Evolutionary conservation across 2,797 vertebrate genomes (phyloP).

Genomic region (Rhinichthys osculus): DNA sequence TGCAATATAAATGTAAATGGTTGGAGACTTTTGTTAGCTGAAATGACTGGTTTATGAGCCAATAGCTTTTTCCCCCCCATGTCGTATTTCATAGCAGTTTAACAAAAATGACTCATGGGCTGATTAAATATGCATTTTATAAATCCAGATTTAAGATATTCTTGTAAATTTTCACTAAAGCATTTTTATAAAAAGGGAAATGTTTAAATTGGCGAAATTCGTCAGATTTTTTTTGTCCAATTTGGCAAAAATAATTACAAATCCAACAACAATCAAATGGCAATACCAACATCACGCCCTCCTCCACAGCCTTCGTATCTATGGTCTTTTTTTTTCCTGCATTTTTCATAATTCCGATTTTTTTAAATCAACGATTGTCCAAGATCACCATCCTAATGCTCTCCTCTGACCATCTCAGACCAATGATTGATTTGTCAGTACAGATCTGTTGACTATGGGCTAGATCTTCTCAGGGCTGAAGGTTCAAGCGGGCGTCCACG

Average conservation of each 20-base stretch:
- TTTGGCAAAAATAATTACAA: background rate
- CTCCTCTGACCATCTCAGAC: background rate
- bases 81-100: background rate
- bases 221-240: background rate
- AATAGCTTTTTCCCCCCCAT: background rate
- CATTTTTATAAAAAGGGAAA: conserved; percentile 10
- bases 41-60: background rate
- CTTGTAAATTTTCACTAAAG: conserved; percentile 16
- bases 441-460: conserved; percentile 25
- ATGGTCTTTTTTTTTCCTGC: background rate
- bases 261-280: background rate
- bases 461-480: conserved; percentile 47
- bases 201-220: conserved; percentile 7
- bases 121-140: background rate
- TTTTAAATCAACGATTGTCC: background rate
- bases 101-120: background rate
- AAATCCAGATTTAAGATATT: conserved; percentile 12
- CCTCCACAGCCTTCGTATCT: no score
- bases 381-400: conserved; percentile 15
- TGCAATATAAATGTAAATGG: background rate
- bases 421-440: conserved; percentile 22
- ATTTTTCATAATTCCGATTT: background rate
- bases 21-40: background rate
- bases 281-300: background rate
- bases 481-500: background rate